phyloP scores from a whole-genome alignment of 2,113 vertebrate species.

The Plectropomus leopardus region DNA sequence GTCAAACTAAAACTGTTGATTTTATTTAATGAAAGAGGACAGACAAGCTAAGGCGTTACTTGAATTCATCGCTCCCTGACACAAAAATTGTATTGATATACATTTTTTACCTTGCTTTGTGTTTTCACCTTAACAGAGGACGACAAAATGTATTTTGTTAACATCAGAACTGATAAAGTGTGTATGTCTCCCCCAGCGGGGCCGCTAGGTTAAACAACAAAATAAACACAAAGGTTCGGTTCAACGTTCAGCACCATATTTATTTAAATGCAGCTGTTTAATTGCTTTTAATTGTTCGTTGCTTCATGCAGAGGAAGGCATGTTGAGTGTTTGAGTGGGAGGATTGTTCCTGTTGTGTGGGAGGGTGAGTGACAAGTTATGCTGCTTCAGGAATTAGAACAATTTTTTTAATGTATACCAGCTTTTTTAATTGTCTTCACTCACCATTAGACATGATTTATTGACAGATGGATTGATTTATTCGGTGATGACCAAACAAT shows the following conservation, averaged over 20 bases:
- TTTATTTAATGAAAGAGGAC: slow-evolving; percentile 55
- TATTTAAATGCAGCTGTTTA: slow-evolving; percentile 49
- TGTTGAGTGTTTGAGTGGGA: neutral
- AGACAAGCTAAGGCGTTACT: slow-evolving; percentile 45
- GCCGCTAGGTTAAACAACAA: slow-evolving; percentile 39
- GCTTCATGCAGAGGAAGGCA: neutral
- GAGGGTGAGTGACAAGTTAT: neutral
- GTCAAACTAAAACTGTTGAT: slow-evolving; percentile 21
- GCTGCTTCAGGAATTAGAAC: slow-evolving; percentile 45
- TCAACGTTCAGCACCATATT: slow-evolving; percentile 49
- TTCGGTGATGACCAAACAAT: slow-evolving; percentile 4
- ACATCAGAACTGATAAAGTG: slow-evolving; percentile 17
- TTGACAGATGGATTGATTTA: neutral
- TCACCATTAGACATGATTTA: slow-evolving; percentile 4
- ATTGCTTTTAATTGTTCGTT: slow-evolving; percentile 8
- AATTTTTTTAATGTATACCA: slow-evolving; percentile 12
- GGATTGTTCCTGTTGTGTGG: neutral
- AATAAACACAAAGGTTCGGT: slow-evolving; percentile 43
- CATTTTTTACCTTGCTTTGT: slow-evolving; percentile 49
- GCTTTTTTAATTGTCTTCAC: neutral
- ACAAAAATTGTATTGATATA: slow-evolving; percentile 22
- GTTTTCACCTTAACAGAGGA: slow-evolving; percentile 29
- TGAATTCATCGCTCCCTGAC: slow-evolving; percentile 34
- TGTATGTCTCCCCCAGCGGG: slow-evolving; percentile 40
- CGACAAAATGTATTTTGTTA: slow-evolving; percentile 8